phyloP scores from a whole-genome alignment of 2,797 vertebrate genomes.

The Bradypodion pumilum region DNA sequence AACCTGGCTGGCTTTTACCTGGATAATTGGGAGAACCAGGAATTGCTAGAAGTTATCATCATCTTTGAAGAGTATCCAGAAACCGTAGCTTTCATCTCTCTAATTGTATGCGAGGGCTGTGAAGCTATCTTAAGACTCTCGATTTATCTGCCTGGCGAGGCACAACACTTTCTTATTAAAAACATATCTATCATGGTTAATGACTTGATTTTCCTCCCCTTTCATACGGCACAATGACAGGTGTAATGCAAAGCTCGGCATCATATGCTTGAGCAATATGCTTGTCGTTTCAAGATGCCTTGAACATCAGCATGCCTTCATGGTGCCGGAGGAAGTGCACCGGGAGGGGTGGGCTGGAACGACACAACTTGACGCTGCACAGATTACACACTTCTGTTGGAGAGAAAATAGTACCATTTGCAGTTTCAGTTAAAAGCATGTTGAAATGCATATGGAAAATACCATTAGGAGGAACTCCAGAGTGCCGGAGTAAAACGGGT shows the following conservation, averaged over 20 bases:
- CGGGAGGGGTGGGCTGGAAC: neutral
- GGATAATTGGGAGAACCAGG: conserved; percentile 58
- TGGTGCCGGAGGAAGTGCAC: conserved; percentile 57
- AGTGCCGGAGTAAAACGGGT: conserved; percentile 93
- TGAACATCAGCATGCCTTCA: conserved; percentile 78
- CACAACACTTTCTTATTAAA: conserved; percentile 85
- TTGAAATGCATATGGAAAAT: conserved; percentile 91
- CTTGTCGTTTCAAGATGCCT: conserved; percentile 75
- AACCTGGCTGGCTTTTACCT: conserved; percentile 49
- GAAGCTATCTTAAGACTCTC: conserved; percentile 76
- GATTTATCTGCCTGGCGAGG: conserved; percentile 83
- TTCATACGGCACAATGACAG: conserved; percentile 82
- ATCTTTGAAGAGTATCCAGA: conserved; percentile 70
- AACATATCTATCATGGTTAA: conserved; percentile 86
- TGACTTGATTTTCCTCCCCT: conserved; percentile 80
- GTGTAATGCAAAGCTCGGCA: conserved; percentile 78
- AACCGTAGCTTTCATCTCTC: conserved; percentile 69
- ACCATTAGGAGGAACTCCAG: conserved; percentile 89
- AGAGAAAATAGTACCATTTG: conserved; percentile 83
- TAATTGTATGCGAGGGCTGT: conserved; percentile 72
- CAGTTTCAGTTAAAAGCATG: conserved; percentile 87
- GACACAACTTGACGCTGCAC: conserved; percentile 54
- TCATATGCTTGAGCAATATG: conserved; percentile 85
- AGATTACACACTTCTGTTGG: conserved; percentile 84
- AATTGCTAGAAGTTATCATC: conserved; percentile 61